Evolutionary conservation across 1,140 invertebrate genomes (phyloP).

Genomic region (Zaprionus davidi): DNA sequence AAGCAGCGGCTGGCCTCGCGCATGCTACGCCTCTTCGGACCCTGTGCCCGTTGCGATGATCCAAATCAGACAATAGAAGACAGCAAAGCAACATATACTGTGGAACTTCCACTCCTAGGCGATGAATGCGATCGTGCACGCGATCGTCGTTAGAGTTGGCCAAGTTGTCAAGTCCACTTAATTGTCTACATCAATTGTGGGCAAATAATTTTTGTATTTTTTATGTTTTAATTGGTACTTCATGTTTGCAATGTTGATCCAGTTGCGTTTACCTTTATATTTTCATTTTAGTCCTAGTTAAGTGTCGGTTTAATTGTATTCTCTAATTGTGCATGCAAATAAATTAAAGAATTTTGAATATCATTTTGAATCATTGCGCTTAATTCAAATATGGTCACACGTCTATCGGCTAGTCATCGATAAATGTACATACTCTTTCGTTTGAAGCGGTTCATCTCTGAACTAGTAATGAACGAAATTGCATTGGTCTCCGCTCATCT

Average conservation of each 20-base stretch:
- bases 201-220: constrained; percentile 33
- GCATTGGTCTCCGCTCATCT: too few species aligned
- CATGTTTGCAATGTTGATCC: constrained; percentile 4
- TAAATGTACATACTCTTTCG: neutral
- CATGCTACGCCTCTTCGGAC: constrained; percentile 60
- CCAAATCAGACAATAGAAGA: constrained; percentile 40
- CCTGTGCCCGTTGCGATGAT: constrained; percentile 62
- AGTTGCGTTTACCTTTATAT: constrained; percentile 5
- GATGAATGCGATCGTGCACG: constrained; percentile 9
- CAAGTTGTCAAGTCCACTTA: neutral
- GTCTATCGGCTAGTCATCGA: neutral
- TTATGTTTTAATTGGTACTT: constrained; percentile 42
- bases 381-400: neutral
- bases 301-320: constrained; percentile 11
- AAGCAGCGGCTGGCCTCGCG: constrained; percentile 47
- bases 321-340: neutral
- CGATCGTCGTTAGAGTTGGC: constrained; percentile 14
- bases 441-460: neutral
- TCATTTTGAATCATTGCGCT: constrained; percentile 7
- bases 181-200: constrained; percentile 10
- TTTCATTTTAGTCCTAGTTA: constrained; percentile 24
- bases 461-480: neutral
- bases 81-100: constrained; percentile 39
- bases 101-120: constrained; percentile 42
- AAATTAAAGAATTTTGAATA: constrained; percentile 6